phyloP scores from a whole-genome alignment of 2,113 vertebrate species.

The Anhinga rufa region DNA sequence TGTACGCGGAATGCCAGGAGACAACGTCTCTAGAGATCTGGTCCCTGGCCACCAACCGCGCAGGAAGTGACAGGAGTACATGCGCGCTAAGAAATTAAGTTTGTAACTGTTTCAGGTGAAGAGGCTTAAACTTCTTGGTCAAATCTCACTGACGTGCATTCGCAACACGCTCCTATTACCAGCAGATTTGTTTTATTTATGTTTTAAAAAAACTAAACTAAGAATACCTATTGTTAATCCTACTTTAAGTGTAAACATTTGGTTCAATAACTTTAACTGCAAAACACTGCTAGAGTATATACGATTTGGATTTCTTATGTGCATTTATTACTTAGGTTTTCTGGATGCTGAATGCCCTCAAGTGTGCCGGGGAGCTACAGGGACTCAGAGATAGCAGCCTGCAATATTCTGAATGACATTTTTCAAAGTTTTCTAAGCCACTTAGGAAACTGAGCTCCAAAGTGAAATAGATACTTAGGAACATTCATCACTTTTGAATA shows the following conservation, averaged over 20 bases:
- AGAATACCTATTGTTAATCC: background rate
- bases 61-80: background rate
- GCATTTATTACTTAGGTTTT: background rate
- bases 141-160: background rate
- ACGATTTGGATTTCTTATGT: background rate
- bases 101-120: background rate
- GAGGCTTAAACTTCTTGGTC: background rate
- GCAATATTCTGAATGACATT: background rate
- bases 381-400: constrained; percentile 31
- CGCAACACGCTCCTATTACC: rapidly evolving
- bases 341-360: constrained; percentile 39
- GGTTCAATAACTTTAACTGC: constrained; percentile 17
- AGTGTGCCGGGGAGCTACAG: background rate
- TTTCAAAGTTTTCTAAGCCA: background rate
- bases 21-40: background rate
- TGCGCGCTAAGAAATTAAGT: background rate
- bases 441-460: constrained; percentile 22
- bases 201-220: background rate
- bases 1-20: rapidly evolving
- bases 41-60: rapidly evolving
- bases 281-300: constrained; percentile 11
- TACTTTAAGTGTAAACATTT: constrained; percentile 53
- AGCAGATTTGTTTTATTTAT: background rate
- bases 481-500: constrained; percentile 37
- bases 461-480: background rate